Percentiles rank a stretch among this genome's conserved stretches.
Evolutionary conservation across 2,113 vertebrate genomes (phyloP).

Genomic region (Pholis gunnellus): DNA sequence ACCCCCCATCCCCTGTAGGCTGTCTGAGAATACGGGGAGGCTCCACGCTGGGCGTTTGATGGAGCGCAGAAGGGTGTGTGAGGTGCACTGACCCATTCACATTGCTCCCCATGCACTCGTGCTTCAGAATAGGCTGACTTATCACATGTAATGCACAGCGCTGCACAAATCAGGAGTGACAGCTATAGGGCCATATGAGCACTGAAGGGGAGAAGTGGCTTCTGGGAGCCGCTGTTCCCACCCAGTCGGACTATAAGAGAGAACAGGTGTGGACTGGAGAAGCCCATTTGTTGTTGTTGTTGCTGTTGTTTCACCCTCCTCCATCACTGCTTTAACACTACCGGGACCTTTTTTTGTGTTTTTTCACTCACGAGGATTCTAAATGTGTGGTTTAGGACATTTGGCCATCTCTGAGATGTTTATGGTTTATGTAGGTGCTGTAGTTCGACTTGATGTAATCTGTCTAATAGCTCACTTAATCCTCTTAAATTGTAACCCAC

Average conservation of each 20-base stretch:
- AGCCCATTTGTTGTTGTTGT: conserved; percentile 61
- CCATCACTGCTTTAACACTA: conserved; percentile 30
- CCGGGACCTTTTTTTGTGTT: background rate
- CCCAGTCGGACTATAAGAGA: conserved; percentile 49
- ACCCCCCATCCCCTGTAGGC: conserved; percentile 54
- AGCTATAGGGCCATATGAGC: conserved; percentile 80
- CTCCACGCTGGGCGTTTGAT: conserved; percentile 89
- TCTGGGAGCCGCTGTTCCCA: conserved; percentile 60
- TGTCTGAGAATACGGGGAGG: conserved; percentile 81
- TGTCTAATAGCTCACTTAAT: conserved; percentile 70
- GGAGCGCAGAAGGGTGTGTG: conserved; percentile 92
- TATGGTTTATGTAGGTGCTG: conserved; percentile 42
- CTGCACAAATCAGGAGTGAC: conserved; percentile 88
- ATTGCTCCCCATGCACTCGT: conserved; percentile 87
- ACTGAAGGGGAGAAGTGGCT: conserved; percentile 69
- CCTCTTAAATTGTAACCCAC: conserved; percentile 72
- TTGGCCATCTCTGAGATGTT: conserved; percentile 3
- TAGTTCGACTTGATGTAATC: conserved; percentile 70
- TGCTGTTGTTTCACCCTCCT: conserved; percentile 46
- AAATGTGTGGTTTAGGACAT: background rate
- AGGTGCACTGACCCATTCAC: conserved; percentile 87
- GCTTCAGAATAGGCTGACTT: conserved; percentile 88
- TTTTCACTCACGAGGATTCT: background rate
- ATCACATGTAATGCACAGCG: conserved; percentile 88
- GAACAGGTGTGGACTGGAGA: conserved; percentile 69